phyloP scores from a whole-genome alignment of 2,797 vertebrate species.

The Molothrus ater region DNA sequence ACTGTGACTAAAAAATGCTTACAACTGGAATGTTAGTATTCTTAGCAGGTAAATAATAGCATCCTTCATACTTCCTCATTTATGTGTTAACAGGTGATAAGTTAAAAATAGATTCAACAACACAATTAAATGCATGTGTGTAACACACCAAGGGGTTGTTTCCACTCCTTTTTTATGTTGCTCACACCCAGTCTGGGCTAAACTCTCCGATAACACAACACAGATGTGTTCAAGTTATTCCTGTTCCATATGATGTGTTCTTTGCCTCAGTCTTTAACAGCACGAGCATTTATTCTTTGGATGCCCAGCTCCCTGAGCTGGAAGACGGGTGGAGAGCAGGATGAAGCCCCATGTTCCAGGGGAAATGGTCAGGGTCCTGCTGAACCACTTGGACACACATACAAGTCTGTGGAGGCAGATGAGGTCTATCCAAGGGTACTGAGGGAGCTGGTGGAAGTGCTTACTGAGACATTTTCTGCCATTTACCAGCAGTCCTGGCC shows the following conservation, averaged over 20 bases:
- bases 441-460: background rate
- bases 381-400: background rate
- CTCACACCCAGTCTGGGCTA: background rate
- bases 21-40: background rate
- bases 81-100: background rate
- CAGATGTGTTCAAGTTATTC: background rate
- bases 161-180: background rate
- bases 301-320: background rate
- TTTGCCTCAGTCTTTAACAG: background rate
- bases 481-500: background rate
- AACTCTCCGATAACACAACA: background rate
- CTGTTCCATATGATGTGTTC: background rate
- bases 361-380: background rate
- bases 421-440: background rate
- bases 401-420: background rate
- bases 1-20: background rate
- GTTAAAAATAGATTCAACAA: background rate
- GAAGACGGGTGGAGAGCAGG: background rate
- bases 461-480: background rate
- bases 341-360: background rate
- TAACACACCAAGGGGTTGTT: background rate
- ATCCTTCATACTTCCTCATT: background rate
- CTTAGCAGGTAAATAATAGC: background rate
- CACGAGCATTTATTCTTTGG: background rate
- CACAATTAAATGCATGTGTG: background rate